Percentiles rank a stretch among this genome's conserved stretches.
phyloP scores from a whole-genome alignment of 2,797 vertebrate genomes.

The Anomalospiza imberbis region DNA sequence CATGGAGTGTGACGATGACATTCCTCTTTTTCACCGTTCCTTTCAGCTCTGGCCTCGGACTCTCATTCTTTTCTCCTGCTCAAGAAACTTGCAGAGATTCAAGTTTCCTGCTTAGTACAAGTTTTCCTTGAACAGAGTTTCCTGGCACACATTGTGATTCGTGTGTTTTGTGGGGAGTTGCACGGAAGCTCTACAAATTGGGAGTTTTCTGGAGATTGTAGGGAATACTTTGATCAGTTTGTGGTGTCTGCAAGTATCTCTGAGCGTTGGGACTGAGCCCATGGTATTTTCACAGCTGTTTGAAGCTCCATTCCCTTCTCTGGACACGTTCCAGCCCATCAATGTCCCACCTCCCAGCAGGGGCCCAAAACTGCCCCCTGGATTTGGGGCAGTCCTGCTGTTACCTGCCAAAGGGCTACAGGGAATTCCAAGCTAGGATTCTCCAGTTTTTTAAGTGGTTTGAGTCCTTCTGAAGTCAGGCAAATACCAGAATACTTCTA shows the following conservation, averaged over 20 bases:
- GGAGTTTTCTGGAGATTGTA: fast-evolving
- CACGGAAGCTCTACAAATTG: not conserved
- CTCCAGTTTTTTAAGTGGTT: not conserved
- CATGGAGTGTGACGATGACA: fast-evolving
- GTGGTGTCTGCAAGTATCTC: not conserved
- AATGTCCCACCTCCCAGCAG: not conserved
- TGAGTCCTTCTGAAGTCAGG: not conserved
- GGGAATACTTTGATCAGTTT: not conserved
- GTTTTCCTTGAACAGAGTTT: not conserved
- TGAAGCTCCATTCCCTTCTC: not conserved
- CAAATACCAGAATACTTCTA: not conserved
- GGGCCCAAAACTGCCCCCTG: not conserved
- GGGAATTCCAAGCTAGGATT: not conserved
- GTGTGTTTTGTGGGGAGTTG: not conserved
- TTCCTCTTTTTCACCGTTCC: not conserved
- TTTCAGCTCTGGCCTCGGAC: not conserved
- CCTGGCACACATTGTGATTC: not conserved
- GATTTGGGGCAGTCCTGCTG: not conserved
- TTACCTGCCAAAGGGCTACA: not conserved
- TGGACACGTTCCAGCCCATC: not conserved
- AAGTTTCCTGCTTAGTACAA: not conserved
- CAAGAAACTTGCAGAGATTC: not conserved
- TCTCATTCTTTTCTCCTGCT: not conserved
- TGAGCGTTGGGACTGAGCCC: not conserved
- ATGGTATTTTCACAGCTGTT: not conserved